These are phyloP conservation scores for Anguilla marmorata DNA, from an alignment of 2,797 vertebrate species.

Conservation along the genomic window DNA sequence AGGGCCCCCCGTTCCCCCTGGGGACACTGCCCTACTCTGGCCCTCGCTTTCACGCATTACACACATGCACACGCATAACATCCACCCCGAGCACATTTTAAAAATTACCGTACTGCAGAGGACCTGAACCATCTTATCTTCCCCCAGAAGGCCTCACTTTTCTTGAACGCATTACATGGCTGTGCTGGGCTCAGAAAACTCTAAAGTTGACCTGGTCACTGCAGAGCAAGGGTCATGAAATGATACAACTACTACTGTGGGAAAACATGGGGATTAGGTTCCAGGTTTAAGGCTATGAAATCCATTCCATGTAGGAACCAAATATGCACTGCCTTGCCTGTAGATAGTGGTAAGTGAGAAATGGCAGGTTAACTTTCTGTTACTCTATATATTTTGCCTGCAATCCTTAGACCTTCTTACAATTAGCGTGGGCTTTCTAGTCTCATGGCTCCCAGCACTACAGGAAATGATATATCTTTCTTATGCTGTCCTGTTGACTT, in stretches of 20 bases:
- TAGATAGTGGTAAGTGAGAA: not conserved
- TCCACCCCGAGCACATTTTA: not conserved
- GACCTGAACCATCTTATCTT: not conserved
- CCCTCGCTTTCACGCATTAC: not conserved
- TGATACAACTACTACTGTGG: not conserved
- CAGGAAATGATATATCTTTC: not conserved
- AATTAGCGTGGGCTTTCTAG: not conserved
- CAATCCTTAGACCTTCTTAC: not conserved
- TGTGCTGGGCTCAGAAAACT: not conserved
- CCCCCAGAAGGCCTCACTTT: not conserved
- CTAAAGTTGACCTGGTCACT: not conserved
- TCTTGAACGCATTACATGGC: not conserved
- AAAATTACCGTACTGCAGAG: not conserved
- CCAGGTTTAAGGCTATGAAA: not conserved
- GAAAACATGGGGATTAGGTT: not conserved
- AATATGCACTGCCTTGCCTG: not conserved
- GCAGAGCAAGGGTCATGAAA: not conserved
- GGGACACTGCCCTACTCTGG: not conserved
- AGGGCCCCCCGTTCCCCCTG: not conserved
- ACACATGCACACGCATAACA: conserved; percentile 18
- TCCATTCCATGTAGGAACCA: not conserved
- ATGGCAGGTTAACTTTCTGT: conserved; percentile 11
- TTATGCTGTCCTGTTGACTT: conserved; percentile 8
- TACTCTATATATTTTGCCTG: conserved; percentile 12
- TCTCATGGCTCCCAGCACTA: not conserved